Evolutionary conservation across 2,797 vertebrate species (phyloP), one percentile per base, ranked within the genome.

Genomic region (Luscinia luscinia): DNA sequence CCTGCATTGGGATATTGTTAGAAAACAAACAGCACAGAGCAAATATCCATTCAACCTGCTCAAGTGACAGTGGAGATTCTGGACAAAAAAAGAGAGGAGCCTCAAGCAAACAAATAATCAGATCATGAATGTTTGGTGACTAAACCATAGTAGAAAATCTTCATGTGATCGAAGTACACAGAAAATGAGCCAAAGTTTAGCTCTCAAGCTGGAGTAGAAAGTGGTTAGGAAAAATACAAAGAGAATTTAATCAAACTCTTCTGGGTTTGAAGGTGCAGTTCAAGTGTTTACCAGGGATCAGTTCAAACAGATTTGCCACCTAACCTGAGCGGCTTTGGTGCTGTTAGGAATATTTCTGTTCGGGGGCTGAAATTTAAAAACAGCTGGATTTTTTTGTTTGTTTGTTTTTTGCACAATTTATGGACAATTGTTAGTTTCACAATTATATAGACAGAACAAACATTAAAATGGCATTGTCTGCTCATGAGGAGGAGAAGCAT

Each of bases 101-200:
- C 79, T 80, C 72, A 24, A 82, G 76, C 61, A 77, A 91, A 68
- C 49, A 83, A 64, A 77, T 73, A 89, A 74, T 69, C 81, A 48
- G 19, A 62, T 90, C 69, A 41, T 0, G 0, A 73, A 51, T 6
- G 6, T 49, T 28, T 41, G 52, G 58, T 49, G 62, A 62, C 55
- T 81, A 68, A 88, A 28, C 19, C 16, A 6, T 3, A 30, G 63
- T 32, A 28, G 61, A 77, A 62, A 86, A 75, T 54, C 32, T 27
- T 77, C 4, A 0, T 26, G 9, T 45, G 58, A 75, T 55, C 3
- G 2, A 70, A 81, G 69, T 61, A 27, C 54, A 27, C 27, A 22
- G 66, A 72, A 90, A 90, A 84, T 52, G 61, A 92, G 49, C 62
- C 76, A 78, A 75, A 78, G 66, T 81, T 90, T n/a, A 81, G 40